These are phyloP conservation scores for Oxygymnocypris stewartii DNA, from an alignment of 2,113 vertebrate species.

Conservation along the genomic window DNA sequence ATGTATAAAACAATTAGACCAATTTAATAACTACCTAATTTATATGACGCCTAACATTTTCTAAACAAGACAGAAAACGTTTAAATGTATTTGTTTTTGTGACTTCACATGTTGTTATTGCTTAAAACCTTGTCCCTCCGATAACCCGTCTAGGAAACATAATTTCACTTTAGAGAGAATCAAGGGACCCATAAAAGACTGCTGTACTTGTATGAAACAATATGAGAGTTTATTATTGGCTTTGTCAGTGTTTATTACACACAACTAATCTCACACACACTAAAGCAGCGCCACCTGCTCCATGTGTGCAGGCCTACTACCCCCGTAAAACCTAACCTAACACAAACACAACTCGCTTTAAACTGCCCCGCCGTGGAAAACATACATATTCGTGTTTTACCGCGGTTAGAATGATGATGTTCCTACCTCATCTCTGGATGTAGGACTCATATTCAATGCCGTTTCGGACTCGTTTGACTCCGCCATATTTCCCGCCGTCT, in stretches of 20 bases:
- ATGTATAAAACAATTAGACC: not conserved
- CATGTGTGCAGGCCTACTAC: constrained; percentile 7
- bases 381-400: too few relatives aligned
- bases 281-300: constrained; percentile 19
- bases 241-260: not conserved
- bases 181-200: not conserved
- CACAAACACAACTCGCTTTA: not conserved
- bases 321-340: not conserved
- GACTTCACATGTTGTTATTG: not conserved
- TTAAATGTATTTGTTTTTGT: not conserved
- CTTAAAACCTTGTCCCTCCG: not conserved
- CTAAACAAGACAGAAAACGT: not conserved
- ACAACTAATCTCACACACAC: not conserved
- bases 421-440: constrained; percentile 52
- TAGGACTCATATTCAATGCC: constrained; percentile 30
- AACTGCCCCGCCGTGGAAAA: not conserved
- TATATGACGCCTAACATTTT: not conserved
- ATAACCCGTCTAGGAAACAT: not conserved
- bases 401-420: not conserved
- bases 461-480: constrained; percentile 50
- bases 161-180: not conserved
- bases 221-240: not conserved
- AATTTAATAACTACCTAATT: not conserved
- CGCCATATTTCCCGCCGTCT: constrained; percentile 57
- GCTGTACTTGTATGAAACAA: not conserved